Evolutionary conservation across 2,888 invertebrate species (phyloP).

Genomic region (Macaria liturata): DNA sequence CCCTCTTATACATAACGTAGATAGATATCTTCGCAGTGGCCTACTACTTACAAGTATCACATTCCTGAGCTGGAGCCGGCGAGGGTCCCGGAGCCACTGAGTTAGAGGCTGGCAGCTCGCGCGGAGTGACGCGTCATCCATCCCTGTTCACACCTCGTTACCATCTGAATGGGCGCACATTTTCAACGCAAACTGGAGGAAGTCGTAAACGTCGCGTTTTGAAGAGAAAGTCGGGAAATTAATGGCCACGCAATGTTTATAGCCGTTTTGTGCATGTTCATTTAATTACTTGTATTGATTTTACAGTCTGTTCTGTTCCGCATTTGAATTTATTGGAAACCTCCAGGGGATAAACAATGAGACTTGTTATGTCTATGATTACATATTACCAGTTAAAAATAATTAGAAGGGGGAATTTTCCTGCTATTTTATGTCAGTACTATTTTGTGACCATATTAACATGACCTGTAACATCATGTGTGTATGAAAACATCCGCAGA

Average conservation of each 20-base stretch:
- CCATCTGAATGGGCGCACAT: conserved; percentile 45
- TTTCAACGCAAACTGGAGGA: conserved; percentile 45
- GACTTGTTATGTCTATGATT: too few species aligned
- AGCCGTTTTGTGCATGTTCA: conserved; percentile 34
- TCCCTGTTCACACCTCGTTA: conserved; percentile 46
- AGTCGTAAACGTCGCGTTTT: conserved; percentile 43
- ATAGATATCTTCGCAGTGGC: too few species aligned
- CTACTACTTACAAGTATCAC: neutral
- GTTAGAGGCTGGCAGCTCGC: neutral
- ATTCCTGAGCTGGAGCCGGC: neutral
- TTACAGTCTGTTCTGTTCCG: conserved; percentile 27
- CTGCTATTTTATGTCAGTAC: too few species aligned
- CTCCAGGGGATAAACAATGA: conserved; percentile 3
- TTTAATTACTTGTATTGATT: conserved; percentile 28
- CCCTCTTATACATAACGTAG: too few species aligned
- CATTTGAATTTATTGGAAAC: conserved; percentile 19
- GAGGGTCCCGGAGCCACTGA: neutral
- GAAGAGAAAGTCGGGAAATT: conserved; percentile 49
- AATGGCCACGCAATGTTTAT: conserved; percentile 40
- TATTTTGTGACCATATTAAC: too few species aligned
- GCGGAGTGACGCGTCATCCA: conserved; percentile 27
- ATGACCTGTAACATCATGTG: too few species aligned
- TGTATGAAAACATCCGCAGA: conserved; percentile 1
- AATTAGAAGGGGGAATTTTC: too few species aligned
- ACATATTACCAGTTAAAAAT: too few species aligned